Evolutionary conservation across 2,797 vertebrate species (phyloP).

Genomic region (Eutrigla gurnardus): DNA sequence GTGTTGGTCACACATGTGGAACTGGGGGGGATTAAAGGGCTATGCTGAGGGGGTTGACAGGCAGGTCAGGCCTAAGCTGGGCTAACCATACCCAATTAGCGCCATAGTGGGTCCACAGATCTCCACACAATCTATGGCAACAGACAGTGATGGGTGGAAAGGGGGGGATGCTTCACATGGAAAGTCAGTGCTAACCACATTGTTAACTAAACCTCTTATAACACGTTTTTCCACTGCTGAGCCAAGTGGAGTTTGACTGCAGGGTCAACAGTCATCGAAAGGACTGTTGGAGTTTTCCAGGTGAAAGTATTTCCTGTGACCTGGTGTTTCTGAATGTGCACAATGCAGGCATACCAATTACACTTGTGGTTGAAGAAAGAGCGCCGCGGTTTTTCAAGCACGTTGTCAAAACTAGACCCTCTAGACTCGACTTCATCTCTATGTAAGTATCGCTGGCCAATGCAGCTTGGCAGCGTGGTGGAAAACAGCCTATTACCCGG

Average conservation of each 20-base stretch:
- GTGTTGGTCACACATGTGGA: constrained; percentile 62
- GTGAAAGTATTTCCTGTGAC: neutral
- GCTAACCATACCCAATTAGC: constrained; percentile 76
- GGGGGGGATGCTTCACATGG: constrained; percentile 52
- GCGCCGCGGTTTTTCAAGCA: constrained; percentile 7
- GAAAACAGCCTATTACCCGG: constrained; percentile 67
- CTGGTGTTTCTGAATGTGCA: neutral
- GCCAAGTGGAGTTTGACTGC: constrained; percentile 11
- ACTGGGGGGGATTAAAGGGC: constrained; percentile 64
- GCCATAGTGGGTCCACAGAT: constrained; percentile 42
- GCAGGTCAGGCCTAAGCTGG: constrained; percentile 72
- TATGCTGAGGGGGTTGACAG: constrained; percentile 70
- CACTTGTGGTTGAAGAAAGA: neutral
- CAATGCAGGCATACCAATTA: constrained; percentile 9
- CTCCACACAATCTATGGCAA: constrained; percentile 50
- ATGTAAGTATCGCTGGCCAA: constrained; percentile 8
- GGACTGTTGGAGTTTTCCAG: neutral
- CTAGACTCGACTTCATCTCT: constrained; percentile 26
- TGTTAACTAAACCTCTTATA: constrained; percentile 59
- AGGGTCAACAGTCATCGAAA: constrained; percentile 1
- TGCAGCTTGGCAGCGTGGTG: constrained; percentile 36
- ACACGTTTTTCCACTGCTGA: constrained; percentile 61
- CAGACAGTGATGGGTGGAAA: constrained; percentile 43
- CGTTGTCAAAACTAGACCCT: neutral
- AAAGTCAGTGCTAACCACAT: constrained; percentile 53